phyloP scores from a whole-genome alignment of 2,797 vertebrate species.

The Aulostomus chinensis region DNA sequence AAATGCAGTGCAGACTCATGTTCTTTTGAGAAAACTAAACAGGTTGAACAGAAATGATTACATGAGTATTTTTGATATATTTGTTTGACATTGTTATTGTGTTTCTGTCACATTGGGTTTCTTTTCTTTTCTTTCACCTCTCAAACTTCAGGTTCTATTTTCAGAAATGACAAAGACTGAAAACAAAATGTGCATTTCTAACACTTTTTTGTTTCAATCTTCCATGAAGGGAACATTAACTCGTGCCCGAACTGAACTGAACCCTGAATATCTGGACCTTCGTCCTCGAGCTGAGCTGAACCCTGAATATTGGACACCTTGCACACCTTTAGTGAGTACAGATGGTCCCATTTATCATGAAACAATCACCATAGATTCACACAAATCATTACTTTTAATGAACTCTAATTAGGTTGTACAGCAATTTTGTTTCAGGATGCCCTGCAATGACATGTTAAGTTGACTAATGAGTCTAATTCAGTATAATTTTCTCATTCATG shows the following conservation, averaged over 20 bases:
- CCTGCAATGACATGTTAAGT: slow-evolving; percentile 17
- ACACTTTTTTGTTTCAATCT: slow-evolving; percentile 64
- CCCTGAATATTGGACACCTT: slow-evolving; percentile 87
- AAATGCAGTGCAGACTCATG: slow-evolving; percentile 1
- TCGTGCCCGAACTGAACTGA: slow-evolving; percentile 85
- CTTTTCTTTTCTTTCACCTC: no score
- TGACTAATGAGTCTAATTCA: slow-evolving; percentile 23
- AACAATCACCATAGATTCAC: background rate
- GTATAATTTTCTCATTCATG: slow-evolving; percentile 31
- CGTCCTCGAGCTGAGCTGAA: slow-evolving; percentile 84
- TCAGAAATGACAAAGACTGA: slow-evolving; percentile 3
- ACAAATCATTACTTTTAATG: no score
- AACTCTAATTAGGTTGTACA: no score
- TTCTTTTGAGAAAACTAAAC: slow-evolving; percentile 21
- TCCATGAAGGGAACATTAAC: slow-evolving; percentile 83
- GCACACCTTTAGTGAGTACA: slow-evolving; percentile 87
- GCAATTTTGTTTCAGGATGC: slow-evolving; percentile 26
- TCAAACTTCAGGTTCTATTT: background rate
- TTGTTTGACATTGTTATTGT: background rate
- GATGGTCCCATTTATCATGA: slow-evolving; percentile 14
- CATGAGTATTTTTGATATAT: no score
- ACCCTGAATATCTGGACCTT: slow-evolving; percentile 87
- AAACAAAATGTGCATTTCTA: slow-evolving; percentile 43
- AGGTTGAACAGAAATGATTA: slow-evolving; percentile 9
- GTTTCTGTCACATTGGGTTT: slow-evolving; percentile 5